Evolutionary conservation across 2,888 invertebrate genomes (phyloP).

Genomic region (Drosophila trichaetosa): DNA sequence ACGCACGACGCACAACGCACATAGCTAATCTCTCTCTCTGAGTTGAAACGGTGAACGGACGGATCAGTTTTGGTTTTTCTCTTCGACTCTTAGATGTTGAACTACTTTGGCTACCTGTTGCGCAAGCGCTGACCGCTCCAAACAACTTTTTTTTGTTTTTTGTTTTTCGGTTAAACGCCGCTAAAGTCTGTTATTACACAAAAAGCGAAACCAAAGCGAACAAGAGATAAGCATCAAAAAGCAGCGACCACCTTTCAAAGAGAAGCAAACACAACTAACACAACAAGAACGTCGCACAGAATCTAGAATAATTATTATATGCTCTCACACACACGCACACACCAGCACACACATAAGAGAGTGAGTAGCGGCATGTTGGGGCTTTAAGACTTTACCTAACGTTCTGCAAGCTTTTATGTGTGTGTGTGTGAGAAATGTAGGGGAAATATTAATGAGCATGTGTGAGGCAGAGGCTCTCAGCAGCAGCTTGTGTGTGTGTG

Average conservation of each 20-base stretch:
- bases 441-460: slow-evolving; percentile 67
- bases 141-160: slow-evolving; percentile 22
- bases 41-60: slow-evolving; percentile 26
- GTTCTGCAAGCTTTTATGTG: slow-evolving; percentile 31
- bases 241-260: slow-evolving; percentile 59
- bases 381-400: slow-evolving; percentile 74
- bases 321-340: slow-evolving; percentile 39
- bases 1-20: neutral
- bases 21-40: slow-evolving; percentile 12
- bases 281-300: slow-evolving; percentile 33
- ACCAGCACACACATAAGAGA: slow-evolving; percentile 23
- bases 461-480: slow-evolving; percentile 49
- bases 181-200: slow-evolving; percentile 63
- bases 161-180: slow-evolving; percentile 39
- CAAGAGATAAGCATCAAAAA: slow-evolving; percentile 35
- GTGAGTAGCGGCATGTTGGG: slow-evolving; percentile 39
- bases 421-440: slow-evolving; percentile 61
- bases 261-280: slow-evolving; percentile 27
- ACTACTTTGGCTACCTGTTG: slow-evolving; percentile 43
- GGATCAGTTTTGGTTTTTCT: slow-evolving; percentile 26
- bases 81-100: slow-evolving; percentile 16
- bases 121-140: slow-evolving; percentile 25
- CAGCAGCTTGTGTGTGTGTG: slow-evolving; percentile 32
- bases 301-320: slow-evolving; percentile 77
- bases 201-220: slow-evolving; percentile 19